Base-by-base conservation (phyloP, 2,797 vertebrate genomes). In the Cynodonichthys magdalenae region DNA sequence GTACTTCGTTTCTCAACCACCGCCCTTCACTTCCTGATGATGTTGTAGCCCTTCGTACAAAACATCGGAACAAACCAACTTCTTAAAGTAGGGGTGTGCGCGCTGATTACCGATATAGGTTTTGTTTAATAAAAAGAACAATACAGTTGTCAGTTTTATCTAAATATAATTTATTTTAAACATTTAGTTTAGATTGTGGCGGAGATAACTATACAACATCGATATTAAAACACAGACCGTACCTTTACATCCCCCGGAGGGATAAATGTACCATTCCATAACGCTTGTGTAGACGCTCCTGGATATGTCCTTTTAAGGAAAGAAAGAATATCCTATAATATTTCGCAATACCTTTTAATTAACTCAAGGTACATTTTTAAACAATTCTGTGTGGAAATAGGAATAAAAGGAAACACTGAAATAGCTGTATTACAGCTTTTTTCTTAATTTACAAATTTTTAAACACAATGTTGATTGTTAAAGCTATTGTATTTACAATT, bases 21-120 rank as follows among this genome's bases (percentile, higher is more conserved):
- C 92, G 92, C 94, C 93, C 93, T 91, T 90, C 90, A 92, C 92
- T 94, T 94, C 93, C 93, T 92, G 82, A 77, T 87, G 14, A 60
- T 59, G 77, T 53, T 50, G 75, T 48, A 45, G 53, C 64, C 64
- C 69, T 87, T 79, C 59, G 82, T 42, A 29, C 59, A 69, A 74
- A 67, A 75, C 72, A 24, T 5, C 41, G 5, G 93, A 82, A 8
- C 44, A 66, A 71, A 92, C 91, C 89, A 94, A 72, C 15, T 49
- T 0, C 4, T 0, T 0, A 19, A 10, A 51, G 39, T 28, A 12
- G 67, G 85, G 69, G 83, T 82, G 77, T 27, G 0, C 0, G 2
- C 0, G 0, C 0, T 0, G 27, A 5, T 1, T 5, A 1, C 24
- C 0, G 0, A 28, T 71, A 41, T 58, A 3, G 20, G 6, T 19